These are phyloP conservation scores for Patiria miniata DNA, from an alignment of 35 echinoderm and acorn worm genomes.

Conservation along the genomic window DNA sequence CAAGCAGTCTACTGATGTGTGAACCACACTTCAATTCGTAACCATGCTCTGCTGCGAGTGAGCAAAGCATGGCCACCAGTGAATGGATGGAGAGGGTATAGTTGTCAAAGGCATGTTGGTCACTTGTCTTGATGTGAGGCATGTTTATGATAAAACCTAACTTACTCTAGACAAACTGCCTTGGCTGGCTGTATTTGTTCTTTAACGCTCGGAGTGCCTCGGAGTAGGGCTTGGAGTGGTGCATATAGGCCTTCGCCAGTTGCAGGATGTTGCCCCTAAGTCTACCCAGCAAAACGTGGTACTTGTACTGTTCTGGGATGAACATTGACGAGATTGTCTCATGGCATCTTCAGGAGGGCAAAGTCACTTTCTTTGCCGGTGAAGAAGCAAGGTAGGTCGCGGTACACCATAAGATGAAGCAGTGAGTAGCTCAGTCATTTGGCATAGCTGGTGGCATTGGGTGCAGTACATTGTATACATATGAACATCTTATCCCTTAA, in stretches of 20 bases:
- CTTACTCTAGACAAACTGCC: neutral
- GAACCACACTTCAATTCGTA: too few relatives aligned
- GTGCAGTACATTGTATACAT: too few relatives aligned
- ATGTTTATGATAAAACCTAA: too few relatives aligned
- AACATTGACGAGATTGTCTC: neutral
- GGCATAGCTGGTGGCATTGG: neutral
- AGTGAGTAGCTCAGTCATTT: too few relatives aligned
- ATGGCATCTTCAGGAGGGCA: neutral
- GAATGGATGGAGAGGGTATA: too few relatives aligned
- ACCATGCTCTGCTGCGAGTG: too few relatives aligned
- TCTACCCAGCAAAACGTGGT: neutral
- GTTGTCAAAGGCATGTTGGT: too few relatives aligned
- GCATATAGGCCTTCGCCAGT: neutral
- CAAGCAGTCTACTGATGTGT: too few relatives aligned
- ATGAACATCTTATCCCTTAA: too few relatives aligned
- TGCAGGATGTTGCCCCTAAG: neutral
- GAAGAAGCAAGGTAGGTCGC: neutral
- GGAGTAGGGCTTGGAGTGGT: neutral
- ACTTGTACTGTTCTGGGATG: neutral
- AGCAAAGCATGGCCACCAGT: too few relatives aligned
- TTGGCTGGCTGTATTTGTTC: neutral
- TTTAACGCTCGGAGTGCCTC: neutral
- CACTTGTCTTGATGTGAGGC: too few relatives aligned
- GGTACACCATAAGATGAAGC: slow-evolving; percentile 1
- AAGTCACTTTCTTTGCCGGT: slow-evolving; percentile 1